Conservation (phyloP, 2,888 invertebrate genomes). For the Chouioia cunea region DNA sequence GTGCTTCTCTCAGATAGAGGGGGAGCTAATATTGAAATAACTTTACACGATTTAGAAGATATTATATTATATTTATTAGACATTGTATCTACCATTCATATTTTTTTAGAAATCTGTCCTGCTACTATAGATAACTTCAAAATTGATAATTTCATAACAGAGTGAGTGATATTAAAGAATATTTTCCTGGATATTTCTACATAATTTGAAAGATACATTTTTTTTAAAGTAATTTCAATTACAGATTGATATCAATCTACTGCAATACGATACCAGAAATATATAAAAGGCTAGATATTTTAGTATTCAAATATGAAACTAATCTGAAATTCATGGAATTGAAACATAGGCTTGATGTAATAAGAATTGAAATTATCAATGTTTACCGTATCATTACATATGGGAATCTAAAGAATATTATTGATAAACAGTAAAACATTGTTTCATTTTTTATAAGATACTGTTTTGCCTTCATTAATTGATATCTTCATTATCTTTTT, state of each 20-base stretch:
- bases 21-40: conserved; percentile 59
- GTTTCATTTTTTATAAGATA: conserved; percentile 13
- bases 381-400: conserved; percentile 68
- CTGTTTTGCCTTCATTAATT: conserved; percentile 6
- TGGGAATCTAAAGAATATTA: conserved; percentile 63
- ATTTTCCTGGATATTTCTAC: too few species aligned
- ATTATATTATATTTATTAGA: conserved; percentile 79
- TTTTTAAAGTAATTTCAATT: conserved; percentile 53
- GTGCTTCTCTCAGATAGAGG: conserved; percentile 55
- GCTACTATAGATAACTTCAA: conserved; percentile 71
- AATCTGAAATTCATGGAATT: conserved; percentile 66
- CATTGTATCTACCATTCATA: conserved; percentile 76
- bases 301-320: conserved; percentile 66
- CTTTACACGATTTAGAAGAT: conserved; percentile 73
- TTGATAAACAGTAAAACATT: conserved; percentile 60
- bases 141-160: conserved; percentile 71
- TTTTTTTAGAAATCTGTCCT: conserved; percentile 79
- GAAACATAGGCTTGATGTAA: conserved; percentile 69
- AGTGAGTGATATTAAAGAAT: conserved; percentile 58
- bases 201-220: background rate
- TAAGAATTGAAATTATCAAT: conserved; percentile 69
- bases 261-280: conserved; percentile 80
- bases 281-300: conserved; percentile 74
- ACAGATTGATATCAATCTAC: conserved; percentile 82
- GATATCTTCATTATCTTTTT: conserved; percentile 29